A percentile compares a stretch with the other conserved stretches of the same genome.
phyloP scores from a whole-genome alignment of 1,140 invertebrate genomes.

The Magallana angulata region DNA sequence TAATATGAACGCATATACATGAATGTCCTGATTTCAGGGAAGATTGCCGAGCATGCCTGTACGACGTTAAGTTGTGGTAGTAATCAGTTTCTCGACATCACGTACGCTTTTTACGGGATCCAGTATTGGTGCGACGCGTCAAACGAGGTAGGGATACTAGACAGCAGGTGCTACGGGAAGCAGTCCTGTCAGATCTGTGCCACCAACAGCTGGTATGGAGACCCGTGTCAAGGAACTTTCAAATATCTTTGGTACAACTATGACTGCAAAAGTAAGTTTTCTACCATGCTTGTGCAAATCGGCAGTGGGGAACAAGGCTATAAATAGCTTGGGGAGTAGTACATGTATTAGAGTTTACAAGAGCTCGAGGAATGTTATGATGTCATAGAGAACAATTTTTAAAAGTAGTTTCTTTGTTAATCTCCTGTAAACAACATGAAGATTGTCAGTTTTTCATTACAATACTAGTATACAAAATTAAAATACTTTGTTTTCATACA shows the following conservation, averaged over 20 bases:
- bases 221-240: conserved; percentile 9
- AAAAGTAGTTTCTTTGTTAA: no score
- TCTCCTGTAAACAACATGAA: no score
- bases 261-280: conserved; percentile 4
- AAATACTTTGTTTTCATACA: no score
- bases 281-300: no score
- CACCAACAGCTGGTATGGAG: conserved; percentile 9
- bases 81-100: conserved; percentile 4
- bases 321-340: no score
- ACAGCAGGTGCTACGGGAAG: conserved; percentile 12
- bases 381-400: no score
- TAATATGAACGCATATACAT: no score
- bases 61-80: background rate
- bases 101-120: conserved; percentile 1
- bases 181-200: background rate
- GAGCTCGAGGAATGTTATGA: no score
- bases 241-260: conserved; percentile 33
- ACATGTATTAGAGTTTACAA: no score
- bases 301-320: no score
- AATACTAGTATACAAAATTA: no score
- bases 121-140: conserved; percentile 19
- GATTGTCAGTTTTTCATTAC: no score
- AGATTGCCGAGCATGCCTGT: background rate
- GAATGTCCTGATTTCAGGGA: background rate
- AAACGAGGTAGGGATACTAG: background rate